Evolutionary conservation across 1,140 invertebrate species (phyloP), one percentile per base, ranked within the genome.

Genomic region (Anastrepha ludens): DNA sequence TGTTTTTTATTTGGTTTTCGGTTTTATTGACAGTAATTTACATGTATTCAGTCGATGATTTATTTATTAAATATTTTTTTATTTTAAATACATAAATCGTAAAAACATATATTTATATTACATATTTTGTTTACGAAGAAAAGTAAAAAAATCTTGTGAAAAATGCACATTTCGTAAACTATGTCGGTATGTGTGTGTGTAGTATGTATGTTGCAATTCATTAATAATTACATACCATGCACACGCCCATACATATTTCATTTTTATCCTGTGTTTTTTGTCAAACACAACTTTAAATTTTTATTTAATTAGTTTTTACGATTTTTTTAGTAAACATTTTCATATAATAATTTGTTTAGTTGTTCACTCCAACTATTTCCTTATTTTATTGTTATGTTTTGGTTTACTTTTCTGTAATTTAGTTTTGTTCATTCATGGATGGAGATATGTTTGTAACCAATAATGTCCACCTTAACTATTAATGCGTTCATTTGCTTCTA

Each of bases 361-460:
- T 81, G 17, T 55, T 81, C 9, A 20, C 17, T 41, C 11, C 20
- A 13, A 74, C 44, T n/a, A n/a, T n/a, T 81, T 81, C 15, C 17
- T n/a, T 11, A n/a, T 62, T 7, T 17, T 62, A n/a, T 62, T 17
- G 7, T 55, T 20, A 7, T n/a, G n/a, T 81, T 74, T 74, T 74
- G 1, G 6, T 20, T 55, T 81, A 55, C 55, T 15, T 81, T n/a
- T 81, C n/a, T 13, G 20, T 81, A 81, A 55, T 55, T 20, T 50
- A 81, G 74, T 81, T 81, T 81, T 81, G 74, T 81, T 81, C 74
- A 55, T 81, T 81, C 74, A 81, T 81, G 74, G 74, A 81, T 81
- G 74, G 74, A 81, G 74, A 81, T 81, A 81, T 81, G 74, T 81
- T 81, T 81, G 74, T 55, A 81, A 81, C 74, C 74, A 81, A 81